These are phyloP conservation scores for Pterostichus madidus DNA, from an alignment of 2,888 invertebrate genomes.

Conservation along the genomic window DNA sequence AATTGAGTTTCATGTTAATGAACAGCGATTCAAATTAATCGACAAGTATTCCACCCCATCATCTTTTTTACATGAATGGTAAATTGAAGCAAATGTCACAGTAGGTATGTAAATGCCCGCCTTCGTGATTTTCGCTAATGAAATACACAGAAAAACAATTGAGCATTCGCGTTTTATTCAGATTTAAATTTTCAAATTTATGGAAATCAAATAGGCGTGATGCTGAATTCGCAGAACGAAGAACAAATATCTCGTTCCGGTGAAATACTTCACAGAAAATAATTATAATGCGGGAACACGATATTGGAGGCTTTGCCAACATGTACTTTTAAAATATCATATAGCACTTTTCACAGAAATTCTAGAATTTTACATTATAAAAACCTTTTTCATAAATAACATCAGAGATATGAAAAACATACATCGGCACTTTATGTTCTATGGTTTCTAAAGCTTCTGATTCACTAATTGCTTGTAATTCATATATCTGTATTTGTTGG, in stretches of 20 bases:
- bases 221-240: not conserved
- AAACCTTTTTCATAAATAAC: no score
- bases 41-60: not conserved
- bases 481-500: no score
- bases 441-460: no score
- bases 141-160: conserved; percentile 17
- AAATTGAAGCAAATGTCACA: conserved; percentile 8
- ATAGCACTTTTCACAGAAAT: not conserved
- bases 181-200: conserved; percentile 28
- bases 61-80: conserved; percentile 8
- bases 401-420: no score
- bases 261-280: not conserved
- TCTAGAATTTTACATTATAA: no score
- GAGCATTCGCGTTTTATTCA: conserved; percentile 17
- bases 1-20: not conserved
- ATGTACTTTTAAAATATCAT: not conserved
- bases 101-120: conserved; percentile 1
- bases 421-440: no score
- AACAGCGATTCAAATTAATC: not conserved
- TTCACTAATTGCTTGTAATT: no score
- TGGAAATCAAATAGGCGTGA: conserved; percentile 22
- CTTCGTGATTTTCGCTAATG: not conserved
- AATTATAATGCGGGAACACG: not conserved
- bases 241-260: not conserved
- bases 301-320: not conserved